These are phyloP conservation scores for Zaprionus ghesquierei DNA, from an alignment of 1,140 invertebrate species.

Conservation along the genomic window DNA sequence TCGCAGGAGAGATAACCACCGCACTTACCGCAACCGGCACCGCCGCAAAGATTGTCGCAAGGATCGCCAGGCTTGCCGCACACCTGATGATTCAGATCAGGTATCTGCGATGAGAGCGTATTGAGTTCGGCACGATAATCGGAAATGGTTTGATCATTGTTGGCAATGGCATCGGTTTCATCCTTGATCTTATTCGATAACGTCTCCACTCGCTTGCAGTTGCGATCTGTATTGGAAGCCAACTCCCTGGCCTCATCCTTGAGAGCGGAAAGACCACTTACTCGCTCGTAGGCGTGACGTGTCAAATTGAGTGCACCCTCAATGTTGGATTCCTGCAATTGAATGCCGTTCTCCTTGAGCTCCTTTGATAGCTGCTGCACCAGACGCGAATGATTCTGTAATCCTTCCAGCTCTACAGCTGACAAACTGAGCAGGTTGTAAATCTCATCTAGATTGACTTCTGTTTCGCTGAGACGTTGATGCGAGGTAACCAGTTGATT, in stretches of 20 bases:
- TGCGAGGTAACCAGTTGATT: slow-evolving; percentile 72
- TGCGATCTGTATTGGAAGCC: slow-evolving; percentile 90
- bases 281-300: slow-evolving; percentile 88
- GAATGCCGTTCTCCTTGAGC: slow-evolving; percentile 93
- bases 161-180: slow-evolving; percentile 88
- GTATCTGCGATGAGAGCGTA: slow-evolving; percentile 88
- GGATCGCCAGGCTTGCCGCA: slow-evolving; percentile 93
- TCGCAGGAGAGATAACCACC: slow-evolving; percentile 93
- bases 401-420: slow-evolving; percentile 89
- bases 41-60: slow-evolving; percentile 95
- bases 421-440: slow-evolving; percentile 90
- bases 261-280: slow-evolving; percentile 83
- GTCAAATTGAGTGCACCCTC: slow-evolving; percentile 97
- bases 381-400: slow-evolving; percentile 88
- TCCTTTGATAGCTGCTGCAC: slow-evolving; percentile 89
- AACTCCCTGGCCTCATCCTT: slow-evolving; percentile 87
- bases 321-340: slow-evolving; percentile 96
- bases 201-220: slow-evolving; percentile 91
- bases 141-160: slow-evolving; percentile 87
- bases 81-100: slow-evolving; percentile 93
- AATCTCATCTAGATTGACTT: slow-evolving; percentile 88
- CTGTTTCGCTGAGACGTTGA: slow-evolving; percentile 84
- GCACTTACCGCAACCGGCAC: slow-evolving; percentile 95
- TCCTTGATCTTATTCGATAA: slow-evolving; percentile 88
- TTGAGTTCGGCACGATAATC: slow-evolving; percentile 87